Conservation (phyloP, 2,113 vertebrate genomes). For the Gulo gulo region DNA sequence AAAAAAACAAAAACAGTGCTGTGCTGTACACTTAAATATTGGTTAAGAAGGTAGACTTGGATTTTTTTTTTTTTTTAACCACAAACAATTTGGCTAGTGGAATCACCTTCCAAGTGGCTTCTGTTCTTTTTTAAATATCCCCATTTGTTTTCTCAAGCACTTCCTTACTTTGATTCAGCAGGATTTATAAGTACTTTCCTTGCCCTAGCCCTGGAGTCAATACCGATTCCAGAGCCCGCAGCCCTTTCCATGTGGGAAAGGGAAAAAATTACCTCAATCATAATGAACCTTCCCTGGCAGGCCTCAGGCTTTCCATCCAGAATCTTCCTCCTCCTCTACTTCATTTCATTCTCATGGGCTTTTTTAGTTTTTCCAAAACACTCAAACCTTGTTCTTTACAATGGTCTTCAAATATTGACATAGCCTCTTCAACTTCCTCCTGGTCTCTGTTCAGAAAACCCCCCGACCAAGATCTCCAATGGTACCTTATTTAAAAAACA, state of each 20-base stretch:
- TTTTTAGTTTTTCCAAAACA: neutral
- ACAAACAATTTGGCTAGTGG: neutral
- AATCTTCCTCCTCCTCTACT: neutral
- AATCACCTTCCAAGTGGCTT: neutral
- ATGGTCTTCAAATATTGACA: neutral
- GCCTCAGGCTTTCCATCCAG: neutral
- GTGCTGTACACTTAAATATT: neutral
- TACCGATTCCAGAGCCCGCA: neutral
- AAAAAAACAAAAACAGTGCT: neutral
- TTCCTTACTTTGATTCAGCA: neutral
- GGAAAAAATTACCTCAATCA: neutral
- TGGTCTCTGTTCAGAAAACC: neutral
- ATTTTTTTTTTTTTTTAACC: neutral
- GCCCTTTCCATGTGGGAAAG: neutral
- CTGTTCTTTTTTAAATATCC: neutral
- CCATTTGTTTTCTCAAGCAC: neutral
- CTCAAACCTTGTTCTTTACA: neutral
- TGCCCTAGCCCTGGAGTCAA: neutral
- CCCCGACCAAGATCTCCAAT: neutral
- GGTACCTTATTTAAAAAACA: neutral
- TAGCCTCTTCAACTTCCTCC: neutral
- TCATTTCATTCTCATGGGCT: neutral
- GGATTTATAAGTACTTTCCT: neutral
- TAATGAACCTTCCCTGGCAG: neutral
- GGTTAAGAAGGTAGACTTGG: neutral